Evolutionary conservation across 2,113 vertebrate species (phyloP), one percentile per base, ranked within the genome.

Genomic region (Dermatemys mawii): DNA sequence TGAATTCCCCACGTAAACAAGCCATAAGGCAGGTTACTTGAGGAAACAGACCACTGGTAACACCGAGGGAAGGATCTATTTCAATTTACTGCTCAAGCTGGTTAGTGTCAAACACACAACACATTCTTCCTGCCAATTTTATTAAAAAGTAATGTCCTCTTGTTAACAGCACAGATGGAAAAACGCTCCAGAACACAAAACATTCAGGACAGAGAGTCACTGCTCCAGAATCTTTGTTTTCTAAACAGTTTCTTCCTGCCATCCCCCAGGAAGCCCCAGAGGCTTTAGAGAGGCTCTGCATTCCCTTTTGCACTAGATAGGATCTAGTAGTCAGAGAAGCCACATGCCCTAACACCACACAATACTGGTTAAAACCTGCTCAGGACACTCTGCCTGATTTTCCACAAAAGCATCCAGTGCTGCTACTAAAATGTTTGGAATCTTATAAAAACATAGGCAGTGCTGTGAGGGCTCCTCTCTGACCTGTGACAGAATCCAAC

Each of bases 81-180:
- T 55, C 70, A 32, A 32, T 38, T 2, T 1, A 53, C 60, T 3
- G 78, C 3, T 38, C 21, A 44, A 19, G 80, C 57, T n/a, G 63
- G 46, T 80, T 50, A 88, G 24, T 29, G 19, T 67, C 81, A 93
- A 87, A 95, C 88, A 96, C 11, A 14, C 93, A 91, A 49, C 84
- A 70, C 49, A 1, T 46, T 94, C 96, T 96, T 92, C 83, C 92
- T 90, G 93, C 84, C 89, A 88, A 97, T 98, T 98, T 98, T 98
- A 98, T 98, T 98, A 98, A 97, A 98, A 98, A 98, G 97, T 98
- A 97, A 97, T 83, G 83, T 97, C 96, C 86, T 98, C 90, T 97
- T 95, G 96, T 98, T 98, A 98, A 98, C 97, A 97, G 97, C 97
- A 98, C 97, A 97, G 91, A 97, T 86, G 94, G 75, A 44, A 24